Conservation (phyloP, 2,797 vertebrate species). For the Scolopax bukidnonensis region DNA sequence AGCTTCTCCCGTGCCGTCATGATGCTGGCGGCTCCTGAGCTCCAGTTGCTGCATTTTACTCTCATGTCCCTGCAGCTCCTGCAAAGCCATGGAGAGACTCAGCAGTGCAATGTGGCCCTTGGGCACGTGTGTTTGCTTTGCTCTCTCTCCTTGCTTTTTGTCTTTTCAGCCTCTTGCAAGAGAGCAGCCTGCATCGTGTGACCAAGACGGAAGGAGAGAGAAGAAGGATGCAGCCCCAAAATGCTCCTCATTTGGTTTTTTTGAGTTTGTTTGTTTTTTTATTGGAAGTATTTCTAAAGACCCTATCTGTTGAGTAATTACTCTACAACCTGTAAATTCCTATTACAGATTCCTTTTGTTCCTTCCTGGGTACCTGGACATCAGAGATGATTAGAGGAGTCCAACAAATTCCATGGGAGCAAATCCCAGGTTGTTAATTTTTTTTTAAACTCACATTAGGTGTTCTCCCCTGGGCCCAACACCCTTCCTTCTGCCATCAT, state of each 20-base stretch:
- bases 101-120: accelerated
- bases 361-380: background rate
- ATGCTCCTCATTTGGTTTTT: background rate
- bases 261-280: background rate
- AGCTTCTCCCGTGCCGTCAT: background rate
- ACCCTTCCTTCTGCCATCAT: background rate
- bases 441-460: background rate
- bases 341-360: background rate
- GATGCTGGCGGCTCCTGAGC: background rate
- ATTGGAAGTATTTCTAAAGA: background rate
- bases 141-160: background rate
- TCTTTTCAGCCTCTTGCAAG: background rate
- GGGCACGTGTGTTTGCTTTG: background rate
- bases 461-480: accelerated
- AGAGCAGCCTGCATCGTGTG: background rate
- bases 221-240: background rate
- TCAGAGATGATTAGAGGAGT: background rate
- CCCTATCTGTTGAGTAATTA: background rate
- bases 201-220: background rate
- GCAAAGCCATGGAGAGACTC: background rate
- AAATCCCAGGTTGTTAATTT: background rate
- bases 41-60: background rate
- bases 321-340: background rate
- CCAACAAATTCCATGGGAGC: background rate
- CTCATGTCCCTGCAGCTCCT: background rate